Percentiles rank a stretch among this genome's conserved stretches.
These are phyloP conservation scores for Thereva unica DNA, from an alignment of 2,888 invertebrate genomes.

Conservation along the genomic window DNA sequence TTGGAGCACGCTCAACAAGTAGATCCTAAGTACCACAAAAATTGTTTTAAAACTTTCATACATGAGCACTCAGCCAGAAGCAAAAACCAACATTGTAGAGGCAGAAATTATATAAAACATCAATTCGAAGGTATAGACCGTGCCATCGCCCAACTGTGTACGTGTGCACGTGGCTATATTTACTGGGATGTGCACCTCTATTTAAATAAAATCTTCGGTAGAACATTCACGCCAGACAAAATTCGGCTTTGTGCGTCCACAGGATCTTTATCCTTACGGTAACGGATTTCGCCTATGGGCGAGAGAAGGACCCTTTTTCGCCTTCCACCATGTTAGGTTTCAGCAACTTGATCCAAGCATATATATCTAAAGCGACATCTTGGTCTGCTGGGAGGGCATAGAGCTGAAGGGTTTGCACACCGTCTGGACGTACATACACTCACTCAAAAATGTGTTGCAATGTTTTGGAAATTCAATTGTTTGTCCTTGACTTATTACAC, in stretches of 20 bases:
- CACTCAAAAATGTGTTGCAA: too few species aligned
- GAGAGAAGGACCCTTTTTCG: too few species aligned
- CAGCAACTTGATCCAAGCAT: too few species aligned
- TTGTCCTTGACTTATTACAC: too few species aligned
- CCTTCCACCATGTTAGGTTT: too few species aligned
- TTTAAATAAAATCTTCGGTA: constrained; percentile 22
- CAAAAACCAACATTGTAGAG: background rate
- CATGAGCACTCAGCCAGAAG: constrained; percentile 11
- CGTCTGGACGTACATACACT: constrained; percentile 30
- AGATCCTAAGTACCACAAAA: constrained; percentile 4
- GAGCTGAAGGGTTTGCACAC: background rate
- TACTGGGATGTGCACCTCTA: background rate
- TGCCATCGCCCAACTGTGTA: too few species aligned
- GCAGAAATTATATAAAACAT: background rate
- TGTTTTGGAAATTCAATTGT: too few species aligned
- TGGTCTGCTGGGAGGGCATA: background rate
- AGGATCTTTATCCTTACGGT: too few species aligned
- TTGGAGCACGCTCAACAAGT: constrained; percentile 3
- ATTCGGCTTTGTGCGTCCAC: constrained; percentile 18
- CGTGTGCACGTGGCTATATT: too few species aligned
- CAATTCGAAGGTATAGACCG: too few species aligned
- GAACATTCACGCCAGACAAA: constrained; percentile 28
- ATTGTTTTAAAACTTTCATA: constrained; percentile 20
- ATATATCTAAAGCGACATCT: too few species aligned
- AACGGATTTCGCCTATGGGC: too few species aligned